Conservation (phyloP, 2,888 invertebrate species). For the Drosophila anomalata region DNA sequence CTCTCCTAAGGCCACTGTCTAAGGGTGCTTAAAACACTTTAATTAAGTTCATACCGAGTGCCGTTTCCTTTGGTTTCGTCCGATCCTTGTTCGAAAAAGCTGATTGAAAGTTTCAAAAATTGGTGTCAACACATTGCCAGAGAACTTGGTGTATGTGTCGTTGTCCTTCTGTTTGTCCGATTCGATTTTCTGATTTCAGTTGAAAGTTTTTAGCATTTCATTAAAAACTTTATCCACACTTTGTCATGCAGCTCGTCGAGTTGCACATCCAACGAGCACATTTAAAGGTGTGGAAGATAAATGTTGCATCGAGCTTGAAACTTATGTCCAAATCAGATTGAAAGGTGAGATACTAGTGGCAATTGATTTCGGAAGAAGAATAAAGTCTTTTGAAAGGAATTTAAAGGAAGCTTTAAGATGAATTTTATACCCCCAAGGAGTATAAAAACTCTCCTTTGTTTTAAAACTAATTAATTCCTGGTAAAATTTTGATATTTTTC, state of each 20-base stretch:
- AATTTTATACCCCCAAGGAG: neutral
- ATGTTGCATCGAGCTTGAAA: neutral
- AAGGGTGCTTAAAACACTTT: slow-evolving; percentile 42
- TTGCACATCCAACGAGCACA: neutral
- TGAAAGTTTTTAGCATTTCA: slow-evolving; percentile 36
- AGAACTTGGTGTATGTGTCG: neutral
- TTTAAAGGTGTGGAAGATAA: neutral
- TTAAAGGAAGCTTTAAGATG: neutral
- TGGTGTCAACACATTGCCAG: slow-evolving; percentile 37
- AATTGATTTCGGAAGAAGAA: neutral
- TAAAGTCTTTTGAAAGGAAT: neutral
- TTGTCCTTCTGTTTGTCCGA: neutral
- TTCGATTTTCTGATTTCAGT: slow-evolving; percentile 13
- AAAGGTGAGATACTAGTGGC: neutral
- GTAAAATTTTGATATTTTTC: neutral
- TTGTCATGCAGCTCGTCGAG: slow-evolving; percentile 20
- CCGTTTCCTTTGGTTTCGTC: neutral
- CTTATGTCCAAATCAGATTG: neutral
- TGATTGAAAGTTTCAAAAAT: slow-evolving; percentile 43
- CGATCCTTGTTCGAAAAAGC: slow-evolving; percentile 23
- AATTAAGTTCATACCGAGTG: slow-evolving; percentile 50
- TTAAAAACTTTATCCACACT: slow-evolving; percentile 37
- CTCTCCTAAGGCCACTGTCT: neutral
- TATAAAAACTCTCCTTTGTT: no score
- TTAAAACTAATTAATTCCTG: no score